These are phyloP conservation scores for Drosophila dives DNA, from an alignment of 2,888 invertebrate species.

Conservation along the genomic window DNA sequence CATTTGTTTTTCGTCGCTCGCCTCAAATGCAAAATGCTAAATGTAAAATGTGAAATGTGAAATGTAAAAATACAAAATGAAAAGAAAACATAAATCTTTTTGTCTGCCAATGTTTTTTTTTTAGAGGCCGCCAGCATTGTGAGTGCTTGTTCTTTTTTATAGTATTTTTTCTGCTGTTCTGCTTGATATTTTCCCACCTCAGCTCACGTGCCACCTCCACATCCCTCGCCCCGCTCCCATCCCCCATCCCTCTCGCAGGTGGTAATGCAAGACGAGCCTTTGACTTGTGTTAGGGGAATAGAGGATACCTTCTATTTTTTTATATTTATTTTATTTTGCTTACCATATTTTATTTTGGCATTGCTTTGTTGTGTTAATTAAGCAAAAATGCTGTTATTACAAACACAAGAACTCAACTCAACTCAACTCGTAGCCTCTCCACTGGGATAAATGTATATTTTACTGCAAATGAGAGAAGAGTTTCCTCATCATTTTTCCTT, in stretches of 20 bases:
- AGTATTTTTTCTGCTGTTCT: conserved; percentile 21
- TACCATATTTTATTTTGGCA: conserved; percentile 58
- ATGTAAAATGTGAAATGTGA: conserved; percentile 33
- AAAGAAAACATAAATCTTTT: conserved; percentile 73
- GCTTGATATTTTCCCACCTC: conserved; percentile 43
- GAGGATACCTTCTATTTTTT: conserved; percentile 33
- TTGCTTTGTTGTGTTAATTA: conserved; percentile 80
- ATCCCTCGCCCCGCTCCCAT: not conserved
- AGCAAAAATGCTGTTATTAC: conserved; percentile 78
- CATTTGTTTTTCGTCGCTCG: conserved; percentile 65
- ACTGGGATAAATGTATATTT: conserved; percentile 26
- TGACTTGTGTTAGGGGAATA: conserved; percentile 37
- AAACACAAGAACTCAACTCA: conserved; percentile 34
- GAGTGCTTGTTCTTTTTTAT: conserved; percentile 31
- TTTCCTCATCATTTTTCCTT: conserved; percentile 1
- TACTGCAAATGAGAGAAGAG: conserved; percentile 23
- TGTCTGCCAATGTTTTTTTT: conserved; percentile 47
- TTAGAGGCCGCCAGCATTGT: conserved; percentile 35
- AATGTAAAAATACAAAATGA: conserved; percentile 45
- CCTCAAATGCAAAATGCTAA: conserved; percentile 41
- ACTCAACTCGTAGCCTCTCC: conserved; percentile 26
- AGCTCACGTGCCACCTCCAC: conserved; percentile 8
- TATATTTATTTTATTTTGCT: conserved; percentile 17
- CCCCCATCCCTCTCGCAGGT: conserved; percentile 24
- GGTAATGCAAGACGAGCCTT: conserved; percentile 61